Base-by-base conservation (phyloP, 2,113 vertebrate species). In the Esox niger region DNA sequence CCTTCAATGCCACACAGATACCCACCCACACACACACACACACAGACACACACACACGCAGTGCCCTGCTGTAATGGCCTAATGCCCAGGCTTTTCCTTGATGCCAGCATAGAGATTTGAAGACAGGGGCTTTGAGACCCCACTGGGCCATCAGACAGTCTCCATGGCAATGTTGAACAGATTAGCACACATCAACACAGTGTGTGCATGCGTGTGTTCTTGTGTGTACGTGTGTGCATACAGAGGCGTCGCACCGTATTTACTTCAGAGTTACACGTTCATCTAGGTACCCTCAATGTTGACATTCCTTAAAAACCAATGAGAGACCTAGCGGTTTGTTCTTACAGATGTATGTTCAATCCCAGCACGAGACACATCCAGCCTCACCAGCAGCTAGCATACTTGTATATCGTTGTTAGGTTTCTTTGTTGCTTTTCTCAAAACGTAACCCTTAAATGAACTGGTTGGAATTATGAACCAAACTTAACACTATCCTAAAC, bases 81-180 rank as follows among this genome's bases (percentile, higher is more conserved):
- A 52, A 17, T 52, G 47, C 47, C n/a, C 17, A 21, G 38, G 11
- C 38, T 43, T 15, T 15, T 10, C 31, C 25, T 6, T 5, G 7
- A 6, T 15, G 46, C 25, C 58, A 38, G 55, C 67, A 20, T 21
- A 61, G 56, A 66, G 63, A 62, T 64, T 69, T 64, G 67, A 70
- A 29, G 29, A 65, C 54, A 47, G 52, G 29, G 26, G 54, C 72
- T n/a, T n/a, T n/a, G n/a, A n/a, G n/a, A n/a, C n/a, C 38, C 66
- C 66, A 35, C 49, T 64, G 54, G 66, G 72, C 60, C 46, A 59
- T 59, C 31, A 56, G 33, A 54, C 62, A 33, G 38, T 80, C 62
- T 66, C 70, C 70, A 73, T 73, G 66, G 70, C 64, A 58, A 73
- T 73, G 64, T 57, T 61, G 57, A 61, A 57, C 43, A 57, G 70